Evolutionary conservation across 2,113 vertebrate species (phyloP), one percentile per base, ranked within the genome.

Genomic region (Pungitius pungitius): DNA sequence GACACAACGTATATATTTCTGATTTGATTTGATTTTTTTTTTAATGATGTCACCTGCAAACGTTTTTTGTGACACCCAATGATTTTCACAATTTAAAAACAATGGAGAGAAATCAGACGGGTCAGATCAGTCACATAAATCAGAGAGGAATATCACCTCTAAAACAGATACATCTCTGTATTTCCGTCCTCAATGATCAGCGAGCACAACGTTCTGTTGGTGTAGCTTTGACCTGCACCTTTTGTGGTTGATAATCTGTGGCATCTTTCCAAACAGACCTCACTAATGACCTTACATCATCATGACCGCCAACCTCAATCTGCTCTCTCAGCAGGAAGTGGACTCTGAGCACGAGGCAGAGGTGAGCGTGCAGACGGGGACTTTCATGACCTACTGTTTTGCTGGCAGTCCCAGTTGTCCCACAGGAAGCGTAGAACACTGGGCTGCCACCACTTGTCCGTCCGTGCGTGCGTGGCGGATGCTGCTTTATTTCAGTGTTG

Each of bases 241-340:
- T 64, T 45, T 73, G 52, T 88, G 75, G 73, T 83, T 93, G 90
- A 94, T 93, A 80, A 88, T 93, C 90, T 90, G 90, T 94, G 91
- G 80, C 90, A 83, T 96, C 78, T 92, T 87, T 94, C 92, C 87
- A 61, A 91, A 94, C 94, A 96, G 96, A 93, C 92, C 58, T 93
- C 92, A 93, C 94, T 96, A 94, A 98, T 96, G 96, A 94, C 94
- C 92, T 94, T 93, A 88, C 87, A 93, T 95, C 94, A 92, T 93
- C 94, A 96, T 96, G 96, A 93, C 94, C 88, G 92, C 95, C 94
- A 95, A 71, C 92, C 87, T 94, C 94, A 95, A 96, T 92, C 92
- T 95, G 94, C 95, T 95, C 89, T 87, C 95, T 95, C 96, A 96
- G 93, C 95, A 96, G 94, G 95, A 95, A 94, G 91, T 94, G 90